phyloP scores from a whole-genome alignment of 2,113 vertebrate species.

The Myotis lucifugus region DNA sequence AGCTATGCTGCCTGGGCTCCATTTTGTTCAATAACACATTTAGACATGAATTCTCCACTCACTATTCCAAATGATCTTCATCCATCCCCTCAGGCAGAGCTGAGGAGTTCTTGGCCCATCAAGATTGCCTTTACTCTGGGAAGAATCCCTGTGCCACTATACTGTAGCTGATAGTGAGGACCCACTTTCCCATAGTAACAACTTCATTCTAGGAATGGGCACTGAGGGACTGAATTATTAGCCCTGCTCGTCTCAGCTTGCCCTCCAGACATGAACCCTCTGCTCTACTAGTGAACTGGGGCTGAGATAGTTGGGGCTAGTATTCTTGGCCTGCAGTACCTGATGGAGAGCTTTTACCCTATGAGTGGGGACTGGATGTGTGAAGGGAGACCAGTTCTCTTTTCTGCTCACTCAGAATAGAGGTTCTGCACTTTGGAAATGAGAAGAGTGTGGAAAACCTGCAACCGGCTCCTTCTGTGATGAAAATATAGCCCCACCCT shows the following conservation, averaged over 20 bases:
- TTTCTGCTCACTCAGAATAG: background rate
- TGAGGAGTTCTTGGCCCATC: background rate
- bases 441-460: background rate
- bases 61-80: background rate
- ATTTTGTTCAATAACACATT: background rate
- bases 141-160: background rate
- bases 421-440: background rate
- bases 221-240: background rate
- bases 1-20: background rate
- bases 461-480: background rate
- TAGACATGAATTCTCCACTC: background rate
- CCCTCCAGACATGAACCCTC: background rate
- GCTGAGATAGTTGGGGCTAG: background rate
- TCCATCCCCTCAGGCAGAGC: background rate
- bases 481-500: background rate
- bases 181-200: background rate
- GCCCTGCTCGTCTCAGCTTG: background rate
- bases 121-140: background rate
- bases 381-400: background rate
- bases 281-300: background rate
- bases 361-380: background rate
- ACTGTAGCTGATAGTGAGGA: background rate
- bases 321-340: background rate
- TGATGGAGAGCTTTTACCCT: background rate
- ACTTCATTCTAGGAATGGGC: background rate